Conservation (phyloP, 2,888 invertebrate species). For the Caradrina clavipalpis region DNA sequence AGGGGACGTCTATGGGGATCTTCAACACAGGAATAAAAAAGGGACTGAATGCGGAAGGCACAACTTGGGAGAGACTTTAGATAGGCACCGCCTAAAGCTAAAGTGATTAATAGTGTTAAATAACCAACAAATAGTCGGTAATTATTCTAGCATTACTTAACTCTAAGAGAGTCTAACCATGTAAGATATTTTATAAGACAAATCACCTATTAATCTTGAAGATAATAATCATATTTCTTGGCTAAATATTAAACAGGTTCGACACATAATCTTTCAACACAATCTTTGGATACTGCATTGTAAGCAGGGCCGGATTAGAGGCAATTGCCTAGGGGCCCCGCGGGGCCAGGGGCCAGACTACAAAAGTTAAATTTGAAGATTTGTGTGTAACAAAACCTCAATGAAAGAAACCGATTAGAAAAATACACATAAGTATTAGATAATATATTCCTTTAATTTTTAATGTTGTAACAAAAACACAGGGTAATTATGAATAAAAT, state of each 20-base stretch:
- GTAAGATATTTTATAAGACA: conserved; percentile 22
- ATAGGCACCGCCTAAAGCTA: background rate
- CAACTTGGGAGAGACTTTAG: background rate
- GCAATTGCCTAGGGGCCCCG: too few relatives aligned
- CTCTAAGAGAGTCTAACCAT: conserved; percentile 9
- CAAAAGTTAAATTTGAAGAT: too few relatives aligned
- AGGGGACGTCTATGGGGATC: too few relatives aligned
- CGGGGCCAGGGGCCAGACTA: too few relatives aligned
- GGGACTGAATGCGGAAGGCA: background rate
- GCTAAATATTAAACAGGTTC: conserved; percentile 42
- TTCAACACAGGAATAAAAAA: too few relatives aligned
- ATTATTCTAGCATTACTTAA: conserved; percentile 19
- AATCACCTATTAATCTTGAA: conserved; percentile 34
- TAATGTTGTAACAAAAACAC: too few relatives aligned
- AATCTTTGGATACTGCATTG: conserved; percentile 32
- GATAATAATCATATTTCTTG: conserved; percentile 46
- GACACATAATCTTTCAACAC: conserved; percentile 45
- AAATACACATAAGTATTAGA: too few relatives aligned
- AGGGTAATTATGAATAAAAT: too few relatives aligned
- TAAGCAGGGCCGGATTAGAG: too few relatives aligned
- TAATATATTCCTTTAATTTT: too few relatives aligned
- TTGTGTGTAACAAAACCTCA: too few relatives aligned
- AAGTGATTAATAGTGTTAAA: conserved; percentile 4
- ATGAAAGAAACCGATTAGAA: too few relatives aligned
- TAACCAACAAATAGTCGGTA: background rate